These are phyloP conservation scores for Cyclura pinguis DNA, from an alignment of 2,797 vertebrate species.

Conservation along the genomic window DNA sequence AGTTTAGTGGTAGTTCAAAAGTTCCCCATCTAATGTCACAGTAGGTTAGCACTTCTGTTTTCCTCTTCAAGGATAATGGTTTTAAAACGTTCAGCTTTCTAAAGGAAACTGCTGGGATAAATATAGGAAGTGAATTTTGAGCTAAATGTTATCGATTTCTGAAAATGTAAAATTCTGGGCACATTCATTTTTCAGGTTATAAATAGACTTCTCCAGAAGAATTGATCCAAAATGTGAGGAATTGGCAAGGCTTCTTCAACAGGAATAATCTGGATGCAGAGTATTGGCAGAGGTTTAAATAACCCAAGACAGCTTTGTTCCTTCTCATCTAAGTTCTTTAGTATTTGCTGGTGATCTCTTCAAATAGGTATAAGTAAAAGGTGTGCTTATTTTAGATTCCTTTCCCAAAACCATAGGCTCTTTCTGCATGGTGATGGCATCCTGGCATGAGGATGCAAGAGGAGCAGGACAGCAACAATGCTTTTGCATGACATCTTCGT, in stretches of 20 bases:
- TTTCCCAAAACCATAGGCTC: background rate
- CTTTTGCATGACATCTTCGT: too few relatives aligned
- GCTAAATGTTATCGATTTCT: background rate
- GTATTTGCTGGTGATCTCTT: background rate
- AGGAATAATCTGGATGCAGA: too few relatives aligned
- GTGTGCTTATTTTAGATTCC: background rate
- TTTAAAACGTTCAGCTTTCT: background rate
- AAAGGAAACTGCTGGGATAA: background rate
- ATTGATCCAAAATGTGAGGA: too few relatives aligned
- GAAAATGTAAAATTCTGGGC: background rate
- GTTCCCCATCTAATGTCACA: conserved; percentile 4
- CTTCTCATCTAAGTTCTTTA: background rate
- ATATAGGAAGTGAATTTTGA: background rate
- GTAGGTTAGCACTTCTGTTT: background rate
- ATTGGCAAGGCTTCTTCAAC: background rate
- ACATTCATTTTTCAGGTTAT: background rate
- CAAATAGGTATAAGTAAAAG: background rate
- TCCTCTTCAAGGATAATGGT: background rate
- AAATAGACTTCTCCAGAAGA: background rate
- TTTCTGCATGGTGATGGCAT: too few relatives aligned
- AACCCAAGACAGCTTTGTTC: background rate
- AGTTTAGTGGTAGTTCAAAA: background rate
- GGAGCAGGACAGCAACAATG: too few relatives aligned
- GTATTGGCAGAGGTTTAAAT: too few relatives aligned
- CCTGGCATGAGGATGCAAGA: too few relatives aligned